These are phyloP conservation scores for Coronaproctus castanopsis DNA, from an alignment of 2,888 invertebrate genomes.

Conservation along the genomic window DNA sequence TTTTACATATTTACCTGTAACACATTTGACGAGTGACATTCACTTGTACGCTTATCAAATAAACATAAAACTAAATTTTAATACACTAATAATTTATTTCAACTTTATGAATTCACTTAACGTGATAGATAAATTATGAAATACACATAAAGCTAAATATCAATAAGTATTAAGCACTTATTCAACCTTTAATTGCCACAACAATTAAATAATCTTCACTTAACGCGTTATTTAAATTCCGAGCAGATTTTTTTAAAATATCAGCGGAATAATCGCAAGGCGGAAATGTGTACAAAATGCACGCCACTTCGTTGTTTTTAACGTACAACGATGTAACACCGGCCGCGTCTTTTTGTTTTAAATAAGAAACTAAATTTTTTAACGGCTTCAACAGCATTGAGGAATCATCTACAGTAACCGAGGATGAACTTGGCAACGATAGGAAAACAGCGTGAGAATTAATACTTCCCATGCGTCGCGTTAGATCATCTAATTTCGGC, in stretches of 20 bases:
- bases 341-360: constrained; percentile 96
- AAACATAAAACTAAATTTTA: too few relatives aligned
- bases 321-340: constrained; percentile 84
- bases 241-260: constrained; percentile 69
- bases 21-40: too few relatives aligned
- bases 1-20: too few relatives aligned
- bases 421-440: constrained; percentile 67
- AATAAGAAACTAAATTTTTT: constrained; percentile 82
- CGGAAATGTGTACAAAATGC: constrained; percentile 89
- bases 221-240: constrained; percentile 66
- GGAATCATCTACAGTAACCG: constrained; percentile 59
- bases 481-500: constrained; percentile 87
- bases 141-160: too few relatives aligned
- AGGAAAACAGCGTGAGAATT: constrained; percentile 84
- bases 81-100: too few relatives aligned
- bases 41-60: too few relatives aligned
- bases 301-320: constrained; percentile 81
- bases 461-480: constrained; percentile 72
- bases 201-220: constrained; percentile 90
- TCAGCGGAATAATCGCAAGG: constrained; percentile 95
- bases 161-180: too few relatives aligned
- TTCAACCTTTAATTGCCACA: constrained; percentile 79
- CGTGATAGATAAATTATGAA: too few relatives aligned
- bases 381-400: constrained; percentile 76
- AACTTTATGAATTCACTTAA: too few relatives aligned